Conservation (phyloP, 1,140 invertebrate genomes). For the Drosophila nasuta region DNA sequence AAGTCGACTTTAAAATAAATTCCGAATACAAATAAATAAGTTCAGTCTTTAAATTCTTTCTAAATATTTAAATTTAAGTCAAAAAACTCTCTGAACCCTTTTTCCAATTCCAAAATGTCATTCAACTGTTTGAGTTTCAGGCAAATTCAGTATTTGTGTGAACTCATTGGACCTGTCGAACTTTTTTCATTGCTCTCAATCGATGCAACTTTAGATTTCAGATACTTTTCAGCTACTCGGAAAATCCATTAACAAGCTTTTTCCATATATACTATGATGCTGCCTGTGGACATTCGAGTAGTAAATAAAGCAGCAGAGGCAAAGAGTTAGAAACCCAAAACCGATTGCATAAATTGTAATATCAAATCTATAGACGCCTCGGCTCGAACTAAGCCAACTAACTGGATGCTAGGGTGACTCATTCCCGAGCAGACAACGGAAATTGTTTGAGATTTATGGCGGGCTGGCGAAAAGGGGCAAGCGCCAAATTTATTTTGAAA, state of each 20-base stretch:
- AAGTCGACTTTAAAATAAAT: too few species aligned
- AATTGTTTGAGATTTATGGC: conserved; percentile 78
- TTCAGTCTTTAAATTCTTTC: too few species aligned
- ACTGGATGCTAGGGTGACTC: conserved; percentile 9
- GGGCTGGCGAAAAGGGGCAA: conserved; percentile 55
- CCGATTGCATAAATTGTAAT: conserved; percentile 70
- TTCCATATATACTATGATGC: conserved; percentile 23
- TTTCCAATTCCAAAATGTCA: background rate
- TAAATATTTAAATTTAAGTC: too few species aligned
- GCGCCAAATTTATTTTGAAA: conserved; percentile 74
- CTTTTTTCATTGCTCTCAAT: background rate
- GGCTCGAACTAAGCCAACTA: conserved; percentile 25
- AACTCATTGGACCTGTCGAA: conserved; percentile 2
- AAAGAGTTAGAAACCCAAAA: conserved; percentile 53
- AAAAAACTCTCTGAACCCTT: background rate
- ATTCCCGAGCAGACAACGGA: conserved; percentile 57
- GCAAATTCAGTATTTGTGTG: background rate
- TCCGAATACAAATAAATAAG: too few species aligned
- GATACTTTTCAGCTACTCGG: background rate
- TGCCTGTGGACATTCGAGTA: conserved; percentile 26
- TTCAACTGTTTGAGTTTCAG: conserved; percentile 1
- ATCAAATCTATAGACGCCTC: conserved; percentile 53
- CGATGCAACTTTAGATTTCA: conserved; percentile 10
- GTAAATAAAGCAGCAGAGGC: conserved; percentile 69
- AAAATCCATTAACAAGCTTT: conserved; percentile 59